These are phyloP conservation scores for Tethea ocularis DNA, from an alignment of 2,888 invertebrate genomes.

Conservation along the genomic window DNA sequence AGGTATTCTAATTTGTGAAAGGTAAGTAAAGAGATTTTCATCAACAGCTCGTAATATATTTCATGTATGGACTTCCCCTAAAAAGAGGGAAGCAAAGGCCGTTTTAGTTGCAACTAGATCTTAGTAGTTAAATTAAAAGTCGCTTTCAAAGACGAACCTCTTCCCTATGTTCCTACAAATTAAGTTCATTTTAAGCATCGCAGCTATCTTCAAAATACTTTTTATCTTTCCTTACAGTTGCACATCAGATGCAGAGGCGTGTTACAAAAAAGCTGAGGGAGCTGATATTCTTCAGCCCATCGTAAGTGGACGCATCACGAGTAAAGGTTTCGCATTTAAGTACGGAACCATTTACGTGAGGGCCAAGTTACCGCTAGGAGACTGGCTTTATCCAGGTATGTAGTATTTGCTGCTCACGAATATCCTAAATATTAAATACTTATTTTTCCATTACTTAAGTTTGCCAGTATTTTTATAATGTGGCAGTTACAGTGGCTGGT, in stretches of 20 bases:
- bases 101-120: too few species aligned
- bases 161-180: background rate
- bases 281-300: constrained; percentile 87
- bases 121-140: too few species aligned
- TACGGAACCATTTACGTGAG: constrained; percentile 88
- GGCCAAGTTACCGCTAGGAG: constrained; percentile 89
- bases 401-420: background rate
- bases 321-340: constrained; percentile 86
- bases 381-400: constrained; percentile 85
- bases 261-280: constrained; percentile 67
- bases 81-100: too few species aligned
- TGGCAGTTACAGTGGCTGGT: too few species aligned
- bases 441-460: too few species aligned
- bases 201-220: background rate
- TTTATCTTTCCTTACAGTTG: constrained; percentile 44
- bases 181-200: background rate
- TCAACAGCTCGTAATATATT: too few species aligned
- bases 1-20: too few species aligned
- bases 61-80: too few species aligned
- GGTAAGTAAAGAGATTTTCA: too few species aligned
- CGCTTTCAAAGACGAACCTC: too few species aligned
- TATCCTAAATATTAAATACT: too few species aligned
- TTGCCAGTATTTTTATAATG: too few species aligned
- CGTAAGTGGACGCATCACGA: constrained; percentile 85
- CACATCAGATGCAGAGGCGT: constrained; percentile 57